A percentile compares a stretch with the other conserved stretches of the same genome.
phyloP scores from a whole-genome alignment of 2,797 vertebrate species.

The Fistularia tabacaria region DNA sequence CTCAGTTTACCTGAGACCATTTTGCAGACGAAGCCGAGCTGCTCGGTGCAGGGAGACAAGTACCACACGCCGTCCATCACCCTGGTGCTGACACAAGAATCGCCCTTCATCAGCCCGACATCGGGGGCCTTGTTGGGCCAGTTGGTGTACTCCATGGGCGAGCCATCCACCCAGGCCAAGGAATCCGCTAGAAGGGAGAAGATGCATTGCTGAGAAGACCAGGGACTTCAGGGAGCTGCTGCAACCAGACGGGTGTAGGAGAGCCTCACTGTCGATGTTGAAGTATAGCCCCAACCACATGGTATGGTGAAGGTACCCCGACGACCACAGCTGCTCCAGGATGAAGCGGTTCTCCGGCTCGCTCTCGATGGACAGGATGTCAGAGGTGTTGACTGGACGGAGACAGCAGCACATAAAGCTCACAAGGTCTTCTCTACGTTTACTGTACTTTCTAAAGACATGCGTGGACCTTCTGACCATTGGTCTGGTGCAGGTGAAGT shows the following conservation, averaged over 20 bases:
- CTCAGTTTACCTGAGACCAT: conserved; percentile 73
- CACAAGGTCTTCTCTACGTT: background rate
- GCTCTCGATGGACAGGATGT: conserved; percentile 82
- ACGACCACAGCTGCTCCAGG: conserved; percentile 78
- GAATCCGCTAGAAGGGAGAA: conserved; percentile 71
- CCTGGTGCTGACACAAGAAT: conserved; percentile 77
- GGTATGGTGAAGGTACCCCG: conserved; percentile 71
- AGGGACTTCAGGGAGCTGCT: too few species aligned
- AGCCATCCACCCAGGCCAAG: conserved; percentile 82
- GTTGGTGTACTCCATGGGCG: conserved; percentile 81
- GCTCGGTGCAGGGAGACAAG: conserved; percentile 75
- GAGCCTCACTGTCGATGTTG: conserved; percentile 79
- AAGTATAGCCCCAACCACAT: conserved; percentile 86
- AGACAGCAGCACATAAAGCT: conserved; percentile 19
- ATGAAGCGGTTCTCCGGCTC: conserved; percentile 86
- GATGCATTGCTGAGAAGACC: too few species aligned
- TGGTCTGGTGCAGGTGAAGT: too few species aligned
- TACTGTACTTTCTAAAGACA: too few species aligned
- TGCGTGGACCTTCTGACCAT: too few species aligned
- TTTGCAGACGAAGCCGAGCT: conserved; percentile 87
- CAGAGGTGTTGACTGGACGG: conserved; percentile 77
- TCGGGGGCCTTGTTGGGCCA: conserved; percentile 82
- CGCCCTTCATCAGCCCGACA: conserved; percentile 59
- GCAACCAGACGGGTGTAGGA: background rate
- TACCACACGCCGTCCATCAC: conserved; percentile 82